These are phyloP conservation scores for Melanotaenia trifasciata DNA, from an alignment of 2,797 vertebrate genomes.

Conservation along the genomic window DNA sequence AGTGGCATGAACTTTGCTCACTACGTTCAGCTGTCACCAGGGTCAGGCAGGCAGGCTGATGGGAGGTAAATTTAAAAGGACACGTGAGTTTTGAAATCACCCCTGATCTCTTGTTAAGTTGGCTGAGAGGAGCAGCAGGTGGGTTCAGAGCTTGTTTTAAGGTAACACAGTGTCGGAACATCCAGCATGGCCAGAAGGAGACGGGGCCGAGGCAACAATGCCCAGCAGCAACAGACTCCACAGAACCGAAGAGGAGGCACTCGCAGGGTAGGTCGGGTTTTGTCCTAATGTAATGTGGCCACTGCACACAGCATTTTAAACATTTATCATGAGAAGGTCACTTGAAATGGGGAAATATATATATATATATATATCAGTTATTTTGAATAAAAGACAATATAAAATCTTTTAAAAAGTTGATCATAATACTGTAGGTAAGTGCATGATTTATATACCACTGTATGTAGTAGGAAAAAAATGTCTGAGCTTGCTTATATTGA, in stretches of 20 bases:
- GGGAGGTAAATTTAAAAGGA: conserved; percentile 41
- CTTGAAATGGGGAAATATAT: background rate
- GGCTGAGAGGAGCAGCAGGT: conserved; percentile 31
- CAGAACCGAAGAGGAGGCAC: conserved; percentile 45
- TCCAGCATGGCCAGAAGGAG: conserved; percentile 78
- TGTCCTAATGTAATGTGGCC: conserved; percentile 1
- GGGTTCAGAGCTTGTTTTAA: background rate
- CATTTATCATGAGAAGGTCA: background rate
- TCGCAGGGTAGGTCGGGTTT: conserved; percentile 56
- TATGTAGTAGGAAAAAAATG: background rate
- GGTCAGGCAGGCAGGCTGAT: conserved; percentile 51
- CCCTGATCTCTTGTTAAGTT: background rate
- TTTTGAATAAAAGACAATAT: background rate
- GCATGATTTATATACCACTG: background rate
- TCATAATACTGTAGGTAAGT: background rate
- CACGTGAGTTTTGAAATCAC: conserved; percentile 17
- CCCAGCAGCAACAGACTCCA: conserved; percentile 50
- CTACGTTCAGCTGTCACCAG: conserved; percentile 69
- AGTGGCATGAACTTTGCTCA: conserved; percentile 80
- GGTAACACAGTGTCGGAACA: conserved; percentile 10
- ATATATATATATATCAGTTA: no score
- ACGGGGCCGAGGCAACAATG: conserved; percentile 71
- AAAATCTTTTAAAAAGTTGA: background rate
- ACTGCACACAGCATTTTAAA: background rate
- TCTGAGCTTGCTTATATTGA: background rate